Evolutionary conservation across 2,113 vertebrate genomes (phyloP), one percentile per base, ranked within the genome.

Genomic region (Nannospalax galili): DNA sequence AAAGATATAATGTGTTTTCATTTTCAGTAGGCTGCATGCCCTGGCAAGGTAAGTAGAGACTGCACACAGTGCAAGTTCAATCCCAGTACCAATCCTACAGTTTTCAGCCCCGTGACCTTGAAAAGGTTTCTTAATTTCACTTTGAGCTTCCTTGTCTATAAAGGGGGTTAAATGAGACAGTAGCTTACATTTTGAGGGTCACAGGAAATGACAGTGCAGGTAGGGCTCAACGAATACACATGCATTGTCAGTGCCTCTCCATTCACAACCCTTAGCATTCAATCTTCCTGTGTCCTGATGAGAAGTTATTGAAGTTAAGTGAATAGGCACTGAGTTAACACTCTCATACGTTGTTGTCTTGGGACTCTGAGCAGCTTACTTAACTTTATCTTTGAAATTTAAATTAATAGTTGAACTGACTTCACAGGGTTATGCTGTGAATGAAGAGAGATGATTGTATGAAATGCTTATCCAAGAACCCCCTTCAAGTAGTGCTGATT

Each of bases 301-400:
- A 28, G 20, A 85, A 48, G 42, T 77, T 48, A 85, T 48, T 17
- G 22, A 72, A 48, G 24, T n/a, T 32, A 81, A 48, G 28, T 37
- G 16, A 85, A 30, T 5, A 79, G 35, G 20, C 35, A 17, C 17
- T 70, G 16, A 40, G 48, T 26, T 80, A 80, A 75, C 17, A n/a
- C 16, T 70, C 4, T 92, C 20, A 45, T 40, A 40, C 9, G 64
- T 80, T 75, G 58, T 37, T 77, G 15, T 8, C 26, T 70, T 90
- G 37, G 5, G 6, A 88, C 17, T 35, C 37, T 69, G 70, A 65
- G 45, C 32, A 80, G 85, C 6, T 75, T 77, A 58, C 14, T 88
- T 72, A 88, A 69, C 62, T 6, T 92, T 91, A 17, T 40, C 78
- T 95, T 91, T 91, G 80, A 93, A 80, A 70, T 77, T 79, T 80